Percentiles rank a stretch among this genome's conserved stretches.
Evolutionary conservation across 2,888 invertebrate species (phyloP).

Genomic region (Elysia crispata): DNA sequence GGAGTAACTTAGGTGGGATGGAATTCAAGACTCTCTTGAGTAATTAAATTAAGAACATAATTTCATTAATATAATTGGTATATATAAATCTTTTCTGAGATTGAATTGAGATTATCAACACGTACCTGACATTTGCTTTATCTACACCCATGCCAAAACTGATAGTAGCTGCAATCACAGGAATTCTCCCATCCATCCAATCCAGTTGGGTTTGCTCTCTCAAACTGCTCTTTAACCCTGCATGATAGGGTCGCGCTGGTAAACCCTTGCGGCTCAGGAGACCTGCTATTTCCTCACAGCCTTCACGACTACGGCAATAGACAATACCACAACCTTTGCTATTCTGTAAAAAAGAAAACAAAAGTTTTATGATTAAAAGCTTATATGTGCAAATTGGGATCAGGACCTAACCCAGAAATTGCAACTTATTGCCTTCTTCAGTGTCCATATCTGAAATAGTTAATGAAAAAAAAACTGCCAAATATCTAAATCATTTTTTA

Average conservation of each 20-base stretch:
- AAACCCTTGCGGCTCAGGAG: constrained; percentile 84
- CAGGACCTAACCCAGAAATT: no score
- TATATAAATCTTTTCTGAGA: no score
- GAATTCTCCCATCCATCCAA: constrained; percentile 93
- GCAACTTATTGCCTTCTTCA: no score
- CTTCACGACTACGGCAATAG: constrained; percentile 95
- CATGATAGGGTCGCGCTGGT: constrained; percentile 91
- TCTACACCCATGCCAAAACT: constrained; percentile 99
- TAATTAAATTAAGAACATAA: no score
- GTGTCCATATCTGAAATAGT: no score
- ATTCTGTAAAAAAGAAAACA: constrained; percentile 61
- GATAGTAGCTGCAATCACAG: constrained; percentile 96
- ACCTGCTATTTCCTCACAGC: constrained; percentile 89
- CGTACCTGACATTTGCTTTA: constrained; percentile 87
- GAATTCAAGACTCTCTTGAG: no score
- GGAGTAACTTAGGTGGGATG: no score
- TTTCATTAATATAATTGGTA: no score
- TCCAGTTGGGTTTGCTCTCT: constrained; percentile 89
- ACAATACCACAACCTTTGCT: constrained; percentile 88
- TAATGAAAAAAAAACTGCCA: no score
- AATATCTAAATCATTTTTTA: no score
- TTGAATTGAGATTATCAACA: not conserved
- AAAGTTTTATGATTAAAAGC: no score
- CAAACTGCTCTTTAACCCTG: constrained; percentile 81
- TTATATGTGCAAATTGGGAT: no score